Conservation (phyloP, 2,888 invertebrate genomes). For the Lycophotia porphyrea region DNA sequence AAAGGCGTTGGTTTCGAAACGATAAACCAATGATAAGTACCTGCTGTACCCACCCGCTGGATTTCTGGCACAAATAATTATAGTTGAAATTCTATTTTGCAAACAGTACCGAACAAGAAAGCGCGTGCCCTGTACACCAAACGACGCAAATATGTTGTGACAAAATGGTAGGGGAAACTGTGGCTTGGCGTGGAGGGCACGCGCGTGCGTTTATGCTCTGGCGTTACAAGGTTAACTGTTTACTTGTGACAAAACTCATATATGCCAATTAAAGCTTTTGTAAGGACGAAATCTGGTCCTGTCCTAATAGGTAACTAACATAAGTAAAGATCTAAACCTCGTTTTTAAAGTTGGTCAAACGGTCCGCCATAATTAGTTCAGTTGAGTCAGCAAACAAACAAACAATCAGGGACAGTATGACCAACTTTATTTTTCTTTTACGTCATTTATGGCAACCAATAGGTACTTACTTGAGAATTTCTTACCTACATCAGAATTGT, state of each 20-base stretch:
- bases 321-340: not conserved
- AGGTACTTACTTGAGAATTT: not conserved
- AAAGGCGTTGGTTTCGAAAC: conserved; percentile 14
- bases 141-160: too few species aligned
- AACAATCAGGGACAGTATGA: not conserved
- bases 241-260: not conserved
- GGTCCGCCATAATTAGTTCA: not conserved
- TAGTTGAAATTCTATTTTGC: not conserved
- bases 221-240: too few species aligned
- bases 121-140: too few species aligned
- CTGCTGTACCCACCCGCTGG: not conserved
- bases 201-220: too few species aligned
- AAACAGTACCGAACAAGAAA: not conserved
- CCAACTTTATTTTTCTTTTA: conserved; percentile 11
- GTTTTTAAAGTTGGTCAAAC: not conserved
- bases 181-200: too few species aligned
- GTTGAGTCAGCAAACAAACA: conserved; percentile 40
- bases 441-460: not conserved
- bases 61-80: not conserved
- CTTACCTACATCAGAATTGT: not conserved
- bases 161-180: too few species aligned
- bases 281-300: not conserved
- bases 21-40: conserved; percentile 5
- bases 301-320: not conserved
- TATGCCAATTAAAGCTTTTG: not conserved